Conservation (phyloP, 2,113 vertebrate genomes). For the Cercocebus atys region DNA sequence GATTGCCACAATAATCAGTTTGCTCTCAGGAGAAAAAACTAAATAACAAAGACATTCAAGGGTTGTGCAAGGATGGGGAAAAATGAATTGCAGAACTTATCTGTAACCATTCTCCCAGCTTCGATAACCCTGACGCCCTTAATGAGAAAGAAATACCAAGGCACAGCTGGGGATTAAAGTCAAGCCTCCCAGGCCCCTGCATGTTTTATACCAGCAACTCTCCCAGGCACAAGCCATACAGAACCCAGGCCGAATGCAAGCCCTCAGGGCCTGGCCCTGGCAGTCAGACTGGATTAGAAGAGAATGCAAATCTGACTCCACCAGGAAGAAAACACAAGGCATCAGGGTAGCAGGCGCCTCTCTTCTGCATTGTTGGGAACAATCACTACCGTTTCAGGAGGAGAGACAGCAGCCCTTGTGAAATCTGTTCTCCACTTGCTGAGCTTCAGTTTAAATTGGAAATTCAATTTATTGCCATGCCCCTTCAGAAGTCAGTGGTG, state of each 20-base stretch:
- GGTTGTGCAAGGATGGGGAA: background rate
- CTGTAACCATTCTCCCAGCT: conserved; percentile 62
- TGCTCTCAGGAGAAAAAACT: conserved; percentile 41
- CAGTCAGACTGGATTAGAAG: conserved; percentile 74
- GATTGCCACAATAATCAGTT: conserved; percentile 33
- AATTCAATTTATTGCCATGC: conserved; percentile 51
- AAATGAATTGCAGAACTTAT: conserved; percentile 63
- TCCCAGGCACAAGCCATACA: background rate
- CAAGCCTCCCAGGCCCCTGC: conserved; percentile 59
- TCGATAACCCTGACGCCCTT: conserved; percentile 29
- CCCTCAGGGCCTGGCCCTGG: conserved; percentile 63
- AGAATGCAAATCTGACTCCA: conserved; percentile 76
- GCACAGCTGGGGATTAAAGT: conserved; percentile 68
- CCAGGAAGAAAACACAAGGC: conserved; percentile 44
- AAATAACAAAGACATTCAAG: background rate
- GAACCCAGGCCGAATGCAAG: background rate
- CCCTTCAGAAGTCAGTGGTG: conserved; percentile 54
- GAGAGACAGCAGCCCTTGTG: background rate
- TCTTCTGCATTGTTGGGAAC: conserved; percentile 67
- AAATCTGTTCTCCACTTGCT: conserved; percentile 40
- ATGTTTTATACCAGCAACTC: conserved; percentile 9
- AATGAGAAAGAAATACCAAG: conserved; percentile 70
- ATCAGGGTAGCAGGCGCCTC: conserved; percentile 36
- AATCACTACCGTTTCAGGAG: conserved; percentile 44
- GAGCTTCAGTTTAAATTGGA: conserved; percentile 47